Base-by-base conservation (phyloP, 1,140 invertebrate species). In the Drosophila malerkotliana region DNA sequence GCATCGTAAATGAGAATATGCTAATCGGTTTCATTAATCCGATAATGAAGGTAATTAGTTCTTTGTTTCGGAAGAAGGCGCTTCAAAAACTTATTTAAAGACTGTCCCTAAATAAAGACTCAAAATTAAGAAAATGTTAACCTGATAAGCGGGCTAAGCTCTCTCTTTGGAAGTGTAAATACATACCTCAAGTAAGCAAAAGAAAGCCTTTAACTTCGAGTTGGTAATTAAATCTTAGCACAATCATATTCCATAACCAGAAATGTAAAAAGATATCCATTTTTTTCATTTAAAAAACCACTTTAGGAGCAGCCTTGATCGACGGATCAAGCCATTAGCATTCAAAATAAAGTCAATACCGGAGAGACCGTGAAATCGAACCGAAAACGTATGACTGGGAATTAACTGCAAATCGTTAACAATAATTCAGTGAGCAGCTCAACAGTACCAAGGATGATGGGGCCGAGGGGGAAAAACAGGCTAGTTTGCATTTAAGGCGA, bases 391-490 rank as follows among this genome's bases (percentile, higher is more conserved):
- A 77, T 73, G 62, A 15, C 62, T 57, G 24, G 63, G 58, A 84
- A 85, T 84, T 80, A 85, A 84, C 72, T 80, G 81, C 81, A 85
- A 84, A 85, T 85, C 81, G 81, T 81, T 84, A 84, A 85, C 77
- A 85, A 85, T 84, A 85, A 85, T 68, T 85, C 82, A 85, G 57
- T 44, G 48, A n/a, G 9, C 41, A 51, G 58, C 39, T 45, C 45
- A 61, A 37, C 51, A 66, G 64, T 12, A 15, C 30, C 54, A 39
- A 18, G 39, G 61, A 12, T 41, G 9, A 28, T 7, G 4, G 24
- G 5, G 6, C 12, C 45, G n/a, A 37, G 30, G 34, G 3, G n/a
- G 12, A 28, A 30, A 12, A 34, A 12, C 32, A 56, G 58, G 37
- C 59, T 67, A 72, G 80, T 77, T 87, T 87, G 81, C 78, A 87